Base-by-base conservation (phyloP, 2,888 invertebrate species). In the Rhagonycha fulva region DNA sequence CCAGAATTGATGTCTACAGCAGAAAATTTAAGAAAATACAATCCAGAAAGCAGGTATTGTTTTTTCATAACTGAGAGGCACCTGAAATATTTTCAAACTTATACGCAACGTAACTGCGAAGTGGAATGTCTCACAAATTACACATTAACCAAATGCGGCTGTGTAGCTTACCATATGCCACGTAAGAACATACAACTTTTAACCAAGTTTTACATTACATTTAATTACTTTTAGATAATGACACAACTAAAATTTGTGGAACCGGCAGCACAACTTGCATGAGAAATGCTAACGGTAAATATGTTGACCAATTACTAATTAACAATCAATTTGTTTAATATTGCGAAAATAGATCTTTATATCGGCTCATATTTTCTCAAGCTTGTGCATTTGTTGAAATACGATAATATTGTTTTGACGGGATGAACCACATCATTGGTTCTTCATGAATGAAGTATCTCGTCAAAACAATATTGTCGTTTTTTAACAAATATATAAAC, bases 1-100 rank as follows among this genome's bases (percentile, higher is more conserved):
- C 94, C 94, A 0, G 93, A 93, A 85, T 93, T 94, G 90, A 94
- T 94, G 89, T 93, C 93, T 2, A 94, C 94, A 2, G 93, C 93
- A 0, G 90, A 90, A 71, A 93, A 92, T 14, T 87, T 94, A 5
- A 89, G 88, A 81, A 89, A 90, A 72, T 94, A 94, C 79, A 89
- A 91, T 73, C 92, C 94, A 0, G 88, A 89, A 61, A 90, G 93
- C 72, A 90, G 94, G 10, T 92, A 92, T 83, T 94, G 94, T 82
- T 94, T 90, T 86, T 94, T 93, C 84, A 91, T 92, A 75, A 87
- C 87, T 69, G 94, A 94, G 83, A 89, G 93, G 12, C 89, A 91
- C 80, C 88, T 94, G 71, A 88, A 89, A 60, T 94, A 90, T 84
- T 94, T 91, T 84, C 91, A 91, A 85, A 90, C 91, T 69, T 94